phyloP scores from a whole-genome alignment of 2,888 invertebrate species.

The Xanthorhoe spadicearia region DNA sequence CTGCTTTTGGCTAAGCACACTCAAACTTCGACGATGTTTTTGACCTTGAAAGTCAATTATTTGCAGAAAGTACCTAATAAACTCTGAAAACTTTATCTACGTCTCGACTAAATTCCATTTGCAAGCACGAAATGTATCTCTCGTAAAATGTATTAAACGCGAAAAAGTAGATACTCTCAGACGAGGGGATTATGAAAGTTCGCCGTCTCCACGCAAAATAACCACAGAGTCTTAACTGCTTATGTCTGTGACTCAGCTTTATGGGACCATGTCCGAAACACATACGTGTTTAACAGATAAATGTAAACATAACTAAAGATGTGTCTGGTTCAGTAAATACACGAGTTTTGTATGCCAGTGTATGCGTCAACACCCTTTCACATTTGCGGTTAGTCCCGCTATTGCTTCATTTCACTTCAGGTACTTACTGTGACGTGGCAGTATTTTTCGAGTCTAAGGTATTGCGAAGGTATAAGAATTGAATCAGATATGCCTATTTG shows the following conservation, averaged over 20 bases:
- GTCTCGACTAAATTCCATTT: slow-evolving; percentile 6
- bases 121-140: slow-evolving; percentile 16
- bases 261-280: slow-evolving; percentile 4
- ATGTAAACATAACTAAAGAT: not conserved
- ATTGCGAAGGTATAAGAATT: slow-evolving; percentile 21
- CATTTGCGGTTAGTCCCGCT: too few relatives aligned
- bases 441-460: slow-evolving; percentile 30
- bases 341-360: not conserved
- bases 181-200: slow-evolving; percentile 32
- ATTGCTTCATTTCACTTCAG: slow-evolving; percentile 16
- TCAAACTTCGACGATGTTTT: not conserved
- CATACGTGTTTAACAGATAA: not conserved
- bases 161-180: slow-evolving; percentile 24
- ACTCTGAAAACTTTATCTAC: slow-evolving; percentile 11
- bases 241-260: slow-evolving; percentile 19
- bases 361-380: slow-evolving; percentile 8
- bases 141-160: slow-evolving; percentile 18
- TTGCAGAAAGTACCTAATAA: slow-evolving; percentile 8
- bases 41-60: slow-evolving; percentile 6
- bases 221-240: slow-evolving; percentile 19
- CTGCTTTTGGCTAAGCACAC: slow-evolving; percentile 5
- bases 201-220: slow-evolving; percentile 20
- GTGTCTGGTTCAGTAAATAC: slow-evolving; percentile 1
- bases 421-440: slow-evolving; percentile 6
- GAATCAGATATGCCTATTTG: slow-evolving; percentile 46